Conservation (phyloP, 2,797 vertebrate genomes). For the Cyprinella venusta region DNA sequence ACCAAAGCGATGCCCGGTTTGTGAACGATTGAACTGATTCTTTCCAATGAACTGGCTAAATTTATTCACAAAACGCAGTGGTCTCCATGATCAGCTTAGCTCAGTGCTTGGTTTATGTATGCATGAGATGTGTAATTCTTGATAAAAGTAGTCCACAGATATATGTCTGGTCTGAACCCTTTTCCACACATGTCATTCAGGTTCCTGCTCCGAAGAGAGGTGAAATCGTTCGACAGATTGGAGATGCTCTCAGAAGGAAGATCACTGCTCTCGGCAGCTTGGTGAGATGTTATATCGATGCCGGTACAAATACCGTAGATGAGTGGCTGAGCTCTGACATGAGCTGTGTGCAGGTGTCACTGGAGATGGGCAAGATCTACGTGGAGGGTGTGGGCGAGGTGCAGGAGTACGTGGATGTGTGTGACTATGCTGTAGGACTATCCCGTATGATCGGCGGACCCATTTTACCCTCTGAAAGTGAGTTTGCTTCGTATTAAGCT, state of each 20-base stretch:
- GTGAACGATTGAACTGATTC: too few relatives aligned
- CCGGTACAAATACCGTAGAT: too few relatives aligned
- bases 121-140: background rate
- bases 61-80: background rate
- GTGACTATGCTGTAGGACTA: slow-evolving; percentile 95
- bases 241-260: slow-evolving; percentile 92
- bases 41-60: too few relatives aligned
- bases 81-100: background rate
- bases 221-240: slow-evolving; percentile 96
- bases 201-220: slow-evolving; percentile 96
- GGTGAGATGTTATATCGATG: slow-evolving; percentile 69
- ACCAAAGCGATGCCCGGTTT: too few relatives aligned
- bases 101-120: background rate
- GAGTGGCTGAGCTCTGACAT: background rate
- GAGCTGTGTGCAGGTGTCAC: slow-evolving; percentile 79
- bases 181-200: slow-evolving; percentile 64
- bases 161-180: background rate
- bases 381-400: slow-evolving; percentile 96
- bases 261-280: slow-evolving; percentile 90
- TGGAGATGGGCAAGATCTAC: slow-evolving; percentile 98
- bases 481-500: slow-evolving; percentile 52
- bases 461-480: slow-evolving; percentile 94
- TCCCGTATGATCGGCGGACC: slow-evolving; percentile 97
- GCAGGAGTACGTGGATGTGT: slow-evolving; percentile 95
- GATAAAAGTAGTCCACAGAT: background rate